Percentiles rank a stretch among this genome's conserved stretches.
phyloP scores from a whole-genome alignment of 2,113 vertebrate species.

The Osmerus mordax region DNA sequence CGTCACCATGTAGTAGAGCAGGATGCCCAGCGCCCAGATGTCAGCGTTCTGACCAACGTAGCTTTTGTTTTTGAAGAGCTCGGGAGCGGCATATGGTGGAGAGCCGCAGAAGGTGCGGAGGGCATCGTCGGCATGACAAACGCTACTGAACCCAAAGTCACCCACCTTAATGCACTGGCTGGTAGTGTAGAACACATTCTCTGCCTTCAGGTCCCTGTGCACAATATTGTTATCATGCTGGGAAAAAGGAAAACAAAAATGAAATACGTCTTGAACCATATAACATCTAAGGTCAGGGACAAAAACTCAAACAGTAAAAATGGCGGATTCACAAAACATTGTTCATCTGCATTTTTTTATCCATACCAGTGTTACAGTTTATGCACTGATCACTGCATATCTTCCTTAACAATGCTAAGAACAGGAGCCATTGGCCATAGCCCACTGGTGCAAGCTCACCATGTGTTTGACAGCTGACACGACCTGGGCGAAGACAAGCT shows the following conservation, averaged over 20 bases:
- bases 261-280: not conserved
- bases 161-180: constrained; percentile 72
- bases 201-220: constrained; percentile 75
- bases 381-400: no score
- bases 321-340: no score
- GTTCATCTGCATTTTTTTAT: no score
- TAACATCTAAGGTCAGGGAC: no score
- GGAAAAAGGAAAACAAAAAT: constrained; percentile 20
- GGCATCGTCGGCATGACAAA: constrained; percentile 45
- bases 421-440: no score
- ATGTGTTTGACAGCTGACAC: constrained; percentile 72
- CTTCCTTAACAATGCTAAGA: no score
- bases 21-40: constrained; percentile 71
- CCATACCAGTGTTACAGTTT: no score
- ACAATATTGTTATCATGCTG: constrained; percentile 74
- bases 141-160: constrained; percentile 73
- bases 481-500: constrained; percentile 71
- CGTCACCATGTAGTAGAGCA: constrained; percentile 74
- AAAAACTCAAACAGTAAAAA: no score
- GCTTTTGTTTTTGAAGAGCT: constrained; percentile 64
- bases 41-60: constrained; percentile 64
- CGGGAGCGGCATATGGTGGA: constrained; percentile 70
- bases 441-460: constrained; percentile 51
- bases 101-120: constrained; percentile 73
- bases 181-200: constrained; percentile 73